These are phyloP conservation scores for Ecdyonurus torrentis DNA, from an alignment of 2,888 invertebrate species.

Conservation along the genomic window DNA sequence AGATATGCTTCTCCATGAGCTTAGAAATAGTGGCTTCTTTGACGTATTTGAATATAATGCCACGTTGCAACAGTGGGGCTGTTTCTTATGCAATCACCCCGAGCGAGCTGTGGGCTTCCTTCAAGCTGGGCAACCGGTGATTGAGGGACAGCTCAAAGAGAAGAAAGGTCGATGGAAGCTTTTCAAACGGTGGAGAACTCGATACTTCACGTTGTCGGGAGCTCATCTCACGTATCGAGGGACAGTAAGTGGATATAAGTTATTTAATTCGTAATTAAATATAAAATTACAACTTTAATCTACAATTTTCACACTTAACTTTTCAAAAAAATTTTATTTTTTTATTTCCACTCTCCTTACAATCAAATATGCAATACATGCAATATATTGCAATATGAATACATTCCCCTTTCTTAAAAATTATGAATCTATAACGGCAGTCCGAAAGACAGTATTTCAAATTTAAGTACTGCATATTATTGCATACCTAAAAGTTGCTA, in stretches of 20 bases:
- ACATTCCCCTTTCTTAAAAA: too few relatives aligned
- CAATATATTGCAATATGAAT: too few relatives aligned
- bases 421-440: too few relatives aligned
- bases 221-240: slow-evolving; percentile 78
- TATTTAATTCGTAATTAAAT: too few relatives aligned
- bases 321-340: too few relatives aligned
- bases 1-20: slow-evolving; percentile 67
- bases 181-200: slow-evolving; percentile 79
- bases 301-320: too few relatives aligned
- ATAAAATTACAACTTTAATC: too few relatives aligned
- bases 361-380: too few relatives aligned
- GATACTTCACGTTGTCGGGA: slow-evolving; percentile 87
- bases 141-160: slow-evolving; percentile 80
- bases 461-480: too few relatives aligned
- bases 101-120: slow-evolving; percentile 75
- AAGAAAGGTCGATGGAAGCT: slow-evolving; percentile 85
- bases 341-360: neutral
- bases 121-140: slow-evolving; percentile 64
- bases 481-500: too few relatives aligned
- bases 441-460: too few relatives aligned
- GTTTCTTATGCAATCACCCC: slow-evolving; percentile 86
- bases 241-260: slow-evolving; percentile 48
- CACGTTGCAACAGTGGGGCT: slow-evolving; percentile 55
- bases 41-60: slow-evolving; percentile 77
- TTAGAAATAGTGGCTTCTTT: slow-evolving; percentile 73